phyloP scores from a whole-genome alignment of 2,113 vertebrate species.

The Tachysurus vachellii region DNA sequence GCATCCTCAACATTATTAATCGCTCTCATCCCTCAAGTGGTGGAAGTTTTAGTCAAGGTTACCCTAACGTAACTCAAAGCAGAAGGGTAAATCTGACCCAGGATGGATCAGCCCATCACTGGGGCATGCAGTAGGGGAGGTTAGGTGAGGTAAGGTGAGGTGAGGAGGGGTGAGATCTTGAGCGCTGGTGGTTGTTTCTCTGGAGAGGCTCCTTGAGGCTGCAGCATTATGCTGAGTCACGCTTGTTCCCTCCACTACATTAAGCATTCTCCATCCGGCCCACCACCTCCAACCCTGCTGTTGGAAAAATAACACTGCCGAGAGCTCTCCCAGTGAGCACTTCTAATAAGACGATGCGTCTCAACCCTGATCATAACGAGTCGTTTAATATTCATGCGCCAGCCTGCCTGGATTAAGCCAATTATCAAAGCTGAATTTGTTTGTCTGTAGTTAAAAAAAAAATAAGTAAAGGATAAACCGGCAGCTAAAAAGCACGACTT shows the following conservation, averaged over 20 bases:
- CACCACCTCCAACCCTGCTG: conserved; percentile 37
- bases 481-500: not conserved
- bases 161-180: conserved; percentile 5
- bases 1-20: not conserved
- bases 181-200: conserved; percentile 10
- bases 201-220: conserved; percentile 34
- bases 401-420: conserved; percentile 33
- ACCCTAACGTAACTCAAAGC: conserved; percentile 13
- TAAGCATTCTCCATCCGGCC: conserved; percentile 34
- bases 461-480: not conserved
- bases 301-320: conserved; percentile 27
- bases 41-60: not conserved
- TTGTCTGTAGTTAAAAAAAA: not conserved
- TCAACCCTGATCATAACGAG: conserved; percentile 29
- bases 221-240: conserved; percentile 53
- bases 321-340: conserved; percentile 29
- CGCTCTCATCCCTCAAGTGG: conserved; percentile 1
- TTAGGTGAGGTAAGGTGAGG: not conserved
- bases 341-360: conserved; percentile 26
- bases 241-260: conserved; percentile 43
- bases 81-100: conserved; percentile 22
- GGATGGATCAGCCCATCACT: not conserved
- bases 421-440: conserved; percentile 27
- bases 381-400: conserved; percentile 28
- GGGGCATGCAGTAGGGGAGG: not conserved